Evolutionary conservation across 2,888 invertebrate genomes (phyloP).

Genomic region (Hipparchia semele): DNA sequence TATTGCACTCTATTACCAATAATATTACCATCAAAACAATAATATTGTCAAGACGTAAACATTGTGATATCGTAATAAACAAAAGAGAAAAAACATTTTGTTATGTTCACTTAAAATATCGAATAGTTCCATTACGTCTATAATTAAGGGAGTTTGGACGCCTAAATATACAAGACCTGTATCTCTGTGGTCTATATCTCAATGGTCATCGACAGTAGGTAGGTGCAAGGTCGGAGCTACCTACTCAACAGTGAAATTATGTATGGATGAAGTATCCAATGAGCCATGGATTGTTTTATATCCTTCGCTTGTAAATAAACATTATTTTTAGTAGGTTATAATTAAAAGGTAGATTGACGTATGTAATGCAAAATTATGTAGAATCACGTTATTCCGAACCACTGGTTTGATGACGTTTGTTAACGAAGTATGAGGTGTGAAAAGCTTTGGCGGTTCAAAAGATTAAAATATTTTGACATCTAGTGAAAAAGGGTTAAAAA

Average conservation of each 20-base stretch:
- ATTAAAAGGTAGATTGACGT: not conserved
- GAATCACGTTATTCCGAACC: not conserved
- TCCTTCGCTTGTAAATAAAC: slow-evolving; percentile 20
- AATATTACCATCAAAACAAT: too few relatives aligned
- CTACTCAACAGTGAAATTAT: slow-evolving; percentile 56
- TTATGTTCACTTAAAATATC: too few relatives aligned
- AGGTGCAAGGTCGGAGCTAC: slow-evolving; percentile 47
- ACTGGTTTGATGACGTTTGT: not conserved
- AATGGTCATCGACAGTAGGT: not conserved
- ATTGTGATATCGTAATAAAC: too few relatives aligned
- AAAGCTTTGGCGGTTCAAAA: too few relatives aligned
- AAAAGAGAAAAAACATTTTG: too few relatives aligned
- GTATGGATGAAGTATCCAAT: slow-evolving; percentile 45
- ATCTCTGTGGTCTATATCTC: not conserved
- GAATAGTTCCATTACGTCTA: too few relatives aligned
- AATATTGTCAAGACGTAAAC: too few relatives aligned
- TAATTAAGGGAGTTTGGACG: too few relatives aligned
- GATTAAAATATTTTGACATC: too few relatives aligned
- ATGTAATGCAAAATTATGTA: too few relatives aligned
- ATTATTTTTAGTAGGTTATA: not conserved
- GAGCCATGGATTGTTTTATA: slow-evolving; percentile 19
- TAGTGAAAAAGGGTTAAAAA: too few relatives aligned
- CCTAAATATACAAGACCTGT: not conserved
- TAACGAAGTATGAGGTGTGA: not conserved
- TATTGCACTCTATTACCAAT: too few relatives aligned